These are phyloP conservation scores for Drosophila funebris DNA, from an alignment of 1,140 invertebrate species.

Conservation along the genomic window DNA sequence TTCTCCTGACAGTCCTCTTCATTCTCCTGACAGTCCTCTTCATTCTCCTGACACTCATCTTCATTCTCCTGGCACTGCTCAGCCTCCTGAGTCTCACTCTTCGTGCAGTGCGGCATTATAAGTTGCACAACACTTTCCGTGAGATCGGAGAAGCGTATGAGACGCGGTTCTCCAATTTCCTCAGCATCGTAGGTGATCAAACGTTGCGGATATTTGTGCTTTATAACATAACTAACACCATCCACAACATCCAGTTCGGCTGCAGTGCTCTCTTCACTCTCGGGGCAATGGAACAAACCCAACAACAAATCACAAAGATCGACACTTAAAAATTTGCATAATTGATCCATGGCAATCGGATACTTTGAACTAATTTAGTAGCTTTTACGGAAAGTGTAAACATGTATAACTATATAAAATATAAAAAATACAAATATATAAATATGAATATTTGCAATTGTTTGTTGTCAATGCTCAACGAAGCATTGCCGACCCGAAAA, in stretches of 20 bases:
- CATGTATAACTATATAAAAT: background rate
- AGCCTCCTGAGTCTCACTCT: background rate
- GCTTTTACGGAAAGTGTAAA: background rate
- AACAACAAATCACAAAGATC: conserved; percentile 2
- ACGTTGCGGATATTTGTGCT: conserved; percentile 46
- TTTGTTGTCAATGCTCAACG: conserved; percentile 19
- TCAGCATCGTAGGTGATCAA: conserved; percentile 64
- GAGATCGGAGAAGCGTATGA: conserved; percentile 46
- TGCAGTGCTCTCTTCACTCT: too few species aligned
- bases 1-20: background rate
- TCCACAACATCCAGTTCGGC: background rate
- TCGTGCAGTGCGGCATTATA: background rate
- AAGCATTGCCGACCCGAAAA: background rate
- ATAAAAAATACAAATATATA: too few species aligned
- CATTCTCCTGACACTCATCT: background rate
- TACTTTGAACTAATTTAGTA: background rate
- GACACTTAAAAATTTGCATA: conserved; percentile 23
- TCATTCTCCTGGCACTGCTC: background rate
- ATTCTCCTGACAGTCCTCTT: background rate
- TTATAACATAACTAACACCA: conserved; percentile 34
- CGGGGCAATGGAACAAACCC: background rate
- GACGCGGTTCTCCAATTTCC: conserved; percentile 24
- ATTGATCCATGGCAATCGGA: conserved; percentile 15
- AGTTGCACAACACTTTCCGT: background rate
- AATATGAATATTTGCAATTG: conserved; percentile 15